A percentile compares a stretch with the other conserved stretches of the same genome.
Conservation (phyloP, 2,797 vertebrate species). For the Semotilus atromaculatus region DNA sequence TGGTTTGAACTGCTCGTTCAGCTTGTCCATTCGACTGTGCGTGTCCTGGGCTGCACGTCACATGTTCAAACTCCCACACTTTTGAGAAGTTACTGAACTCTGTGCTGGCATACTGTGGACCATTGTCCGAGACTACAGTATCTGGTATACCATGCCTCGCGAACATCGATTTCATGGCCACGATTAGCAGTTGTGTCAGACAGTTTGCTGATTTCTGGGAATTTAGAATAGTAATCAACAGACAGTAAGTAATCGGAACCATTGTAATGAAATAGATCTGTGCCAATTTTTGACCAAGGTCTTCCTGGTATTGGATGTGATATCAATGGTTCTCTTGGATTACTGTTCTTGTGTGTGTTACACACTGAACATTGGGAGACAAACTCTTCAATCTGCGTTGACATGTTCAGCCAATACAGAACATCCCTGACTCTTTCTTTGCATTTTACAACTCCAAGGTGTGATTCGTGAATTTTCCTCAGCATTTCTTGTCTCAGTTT, state of each 20-base stretch:
- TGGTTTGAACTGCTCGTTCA: background rate
- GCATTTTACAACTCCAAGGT: background rate
- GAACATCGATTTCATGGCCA: background rate
- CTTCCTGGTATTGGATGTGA: background rate
- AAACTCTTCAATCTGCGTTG: background rate
- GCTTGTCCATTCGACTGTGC: background rate
- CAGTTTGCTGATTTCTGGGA: background rate
- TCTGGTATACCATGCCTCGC: background rate
- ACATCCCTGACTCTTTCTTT: background rate
- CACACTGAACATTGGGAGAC: background rate
- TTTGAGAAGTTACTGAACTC: too few relatives aligned
- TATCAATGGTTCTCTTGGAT: background rate
- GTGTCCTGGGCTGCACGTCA: background rate
- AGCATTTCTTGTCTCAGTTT: slow-evolving; percentile 36
- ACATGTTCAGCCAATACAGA: background rate
- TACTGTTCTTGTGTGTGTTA: background rate
- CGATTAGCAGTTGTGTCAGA: background rate
- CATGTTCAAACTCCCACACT: background rate
- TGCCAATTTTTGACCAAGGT: background rate
- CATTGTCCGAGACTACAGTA: background rate
- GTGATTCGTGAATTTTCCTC: slow-evolving; percentile 5
- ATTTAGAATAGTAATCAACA: background rate
- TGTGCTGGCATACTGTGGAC: too few relatives aligned
- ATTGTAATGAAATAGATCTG: background rate
- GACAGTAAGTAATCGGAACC: background rate